Conservation (phyloP, 2,888 invertebrate genomes). For the Andrena marginata region DNA sequence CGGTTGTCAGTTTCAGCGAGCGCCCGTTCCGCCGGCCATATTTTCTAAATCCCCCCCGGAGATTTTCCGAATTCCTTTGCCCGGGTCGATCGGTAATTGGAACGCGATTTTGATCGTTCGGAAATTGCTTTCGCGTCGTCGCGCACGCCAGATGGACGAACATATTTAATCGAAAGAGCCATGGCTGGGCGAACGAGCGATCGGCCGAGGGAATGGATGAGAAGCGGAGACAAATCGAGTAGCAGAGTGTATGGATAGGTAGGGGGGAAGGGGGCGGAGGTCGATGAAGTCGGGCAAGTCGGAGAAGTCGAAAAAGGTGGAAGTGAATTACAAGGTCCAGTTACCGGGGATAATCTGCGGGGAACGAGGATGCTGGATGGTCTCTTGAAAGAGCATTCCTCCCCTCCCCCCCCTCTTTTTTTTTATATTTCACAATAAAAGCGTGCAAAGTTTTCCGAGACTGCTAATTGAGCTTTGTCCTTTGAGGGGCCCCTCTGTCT, state of each 20-base stretch:
- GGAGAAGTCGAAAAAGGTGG: constrained; percentile 7
- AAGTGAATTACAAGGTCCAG: constrained; percentile 25
- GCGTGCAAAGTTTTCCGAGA: constrained; percentile 1
- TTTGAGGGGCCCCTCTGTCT: not conserved
- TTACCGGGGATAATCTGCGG: constrained; percentile 52
- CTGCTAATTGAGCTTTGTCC: constrained; percentile 54
- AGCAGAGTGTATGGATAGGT: not conserved
- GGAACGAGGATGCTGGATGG: constrained; percentile 45
- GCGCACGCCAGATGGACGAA: constrained; percentile 43
- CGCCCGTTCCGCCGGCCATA: constrained; percentile 12
- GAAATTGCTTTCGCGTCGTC: constrained; percentile 45
- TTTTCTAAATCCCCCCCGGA: not conserved
- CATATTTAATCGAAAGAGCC: constrained; percentile 42
- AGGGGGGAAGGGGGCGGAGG: not conserved
- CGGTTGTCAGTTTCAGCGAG: constrained; percentile 17
- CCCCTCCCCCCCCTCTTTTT: not conserved
- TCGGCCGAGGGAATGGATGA: not conserved
- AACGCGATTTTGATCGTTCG: constrained; percentile 38
- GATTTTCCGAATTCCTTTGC: constrained; percentile 36
- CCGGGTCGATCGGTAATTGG: constrained; percentile 21
- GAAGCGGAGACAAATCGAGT: not conserved
- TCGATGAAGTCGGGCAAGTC: constrained; percentile 20
- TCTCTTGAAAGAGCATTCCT: constrained; percentile 2
- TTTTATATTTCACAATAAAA: constrained; percentile 56
- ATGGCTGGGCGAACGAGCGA: not conserved